Conservation (phyloP, 2,888 invertebrate genomes). For the Thereva nobilitata region DNA sequence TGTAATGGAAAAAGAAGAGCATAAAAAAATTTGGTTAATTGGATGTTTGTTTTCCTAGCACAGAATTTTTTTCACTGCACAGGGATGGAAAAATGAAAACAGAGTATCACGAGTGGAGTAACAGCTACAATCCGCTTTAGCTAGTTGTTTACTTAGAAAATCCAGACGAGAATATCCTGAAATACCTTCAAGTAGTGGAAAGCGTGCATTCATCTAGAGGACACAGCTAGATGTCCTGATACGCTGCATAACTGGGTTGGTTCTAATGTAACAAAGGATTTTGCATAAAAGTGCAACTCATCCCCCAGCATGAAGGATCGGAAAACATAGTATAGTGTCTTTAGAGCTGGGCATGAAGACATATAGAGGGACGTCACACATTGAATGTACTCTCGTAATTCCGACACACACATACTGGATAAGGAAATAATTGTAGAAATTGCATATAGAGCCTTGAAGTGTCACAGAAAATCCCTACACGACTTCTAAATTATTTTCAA, state of each 20-base stretch:
- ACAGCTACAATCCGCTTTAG: no score
- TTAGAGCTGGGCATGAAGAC: background rate
- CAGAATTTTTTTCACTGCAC: background rate
- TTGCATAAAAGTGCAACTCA: conserved; percentile 18
- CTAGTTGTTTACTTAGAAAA: no score
- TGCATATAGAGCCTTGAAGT: background rate
- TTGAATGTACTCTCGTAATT: background rate
- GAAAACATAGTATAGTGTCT: background rate
- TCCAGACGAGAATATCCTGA: no score
- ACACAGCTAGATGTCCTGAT: no score
- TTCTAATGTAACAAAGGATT: background rate
- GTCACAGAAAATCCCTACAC: background rate
- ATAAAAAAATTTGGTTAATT: background rate
- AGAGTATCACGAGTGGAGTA: no score
- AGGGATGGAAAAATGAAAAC: no score
- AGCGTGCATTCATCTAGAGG: no score
- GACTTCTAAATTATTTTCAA: conserved; percentile 30
- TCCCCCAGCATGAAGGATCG: background rate
- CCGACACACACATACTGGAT: background rate
- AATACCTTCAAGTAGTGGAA: no score
- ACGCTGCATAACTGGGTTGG: no score
- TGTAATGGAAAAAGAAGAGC: conserved; percentile 42
- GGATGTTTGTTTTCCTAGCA: background rate
- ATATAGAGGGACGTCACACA: background rate
- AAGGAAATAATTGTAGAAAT: conserved; percentile 1